These are phyloP conservation scores for Apteryx mantelli DNA, from an alignment of 2,113 vertebrate species.

Conservation along the genomic window DNA sequence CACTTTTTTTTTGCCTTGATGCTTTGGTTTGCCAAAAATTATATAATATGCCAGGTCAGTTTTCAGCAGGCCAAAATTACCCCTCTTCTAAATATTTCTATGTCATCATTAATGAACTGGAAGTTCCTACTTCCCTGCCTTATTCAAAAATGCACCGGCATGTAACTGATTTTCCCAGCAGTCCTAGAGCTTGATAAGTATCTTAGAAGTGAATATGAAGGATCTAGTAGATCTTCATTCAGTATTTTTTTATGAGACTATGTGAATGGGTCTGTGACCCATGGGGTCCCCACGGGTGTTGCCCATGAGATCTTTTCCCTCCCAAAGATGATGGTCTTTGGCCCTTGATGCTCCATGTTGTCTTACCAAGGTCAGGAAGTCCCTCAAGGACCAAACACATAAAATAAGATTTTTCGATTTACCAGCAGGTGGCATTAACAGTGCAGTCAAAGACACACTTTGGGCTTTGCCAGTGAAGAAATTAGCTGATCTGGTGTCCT, in stretches of 20 bases:
- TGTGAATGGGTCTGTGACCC: fast-evolving
- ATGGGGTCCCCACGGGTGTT: neutral
- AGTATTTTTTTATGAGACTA: fast-evolving
- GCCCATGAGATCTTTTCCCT: too few relatives aligned
- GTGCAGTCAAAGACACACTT: neutral
- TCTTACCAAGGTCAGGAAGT: neutral
- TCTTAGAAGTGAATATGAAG: neutral
- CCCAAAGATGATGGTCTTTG: neutral
- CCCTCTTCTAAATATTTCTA: neutral
- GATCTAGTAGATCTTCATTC: neutral
- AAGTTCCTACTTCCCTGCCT: neutral
- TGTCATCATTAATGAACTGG: neutral
- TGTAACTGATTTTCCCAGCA: neutral
- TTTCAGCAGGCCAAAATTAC: neutral
- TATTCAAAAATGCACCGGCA: neutral
- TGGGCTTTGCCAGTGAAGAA: neutral
- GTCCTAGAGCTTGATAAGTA: neutral
- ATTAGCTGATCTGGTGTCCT: fast-evolving
- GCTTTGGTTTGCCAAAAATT: neutral
- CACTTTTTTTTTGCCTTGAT: neutral
- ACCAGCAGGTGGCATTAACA: constrained; percentile 33
- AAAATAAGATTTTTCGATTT: neutral
- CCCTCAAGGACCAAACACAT: too few relatives aligned
- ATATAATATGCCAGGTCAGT: neutral
- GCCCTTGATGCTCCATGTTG: fast-evolving